A percentile compares a stretch with the other conserved stretches of the same genome.
These are phyloP conservation scores for Acrocephalus scirpaceus DNA, from an alignment of 2,797 vertebrate species.

Conservation along the genomic window DNA sequence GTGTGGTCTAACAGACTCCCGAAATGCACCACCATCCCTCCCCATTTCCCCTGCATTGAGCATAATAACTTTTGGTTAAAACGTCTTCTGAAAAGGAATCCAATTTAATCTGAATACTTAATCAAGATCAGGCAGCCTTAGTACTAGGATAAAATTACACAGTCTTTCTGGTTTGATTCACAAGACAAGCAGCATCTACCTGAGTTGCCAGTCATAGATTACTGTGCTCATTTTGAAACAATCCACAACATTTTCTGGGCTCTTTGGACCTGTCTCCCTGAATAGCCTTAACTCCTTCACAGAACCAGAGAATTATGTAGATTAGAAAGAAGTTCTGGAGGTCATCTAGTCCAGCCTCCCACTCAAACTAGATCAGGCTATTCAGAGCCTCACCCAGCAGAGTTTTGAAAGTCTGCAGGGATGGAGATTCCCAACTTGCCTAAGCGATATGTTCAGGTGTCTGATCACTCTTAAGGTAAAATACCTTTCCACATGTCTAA, in stretches of 20 bases:
- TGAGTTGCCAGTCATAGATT: not conserved
- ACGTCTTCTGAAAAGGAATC: not conserved
- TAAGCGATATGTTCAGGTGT: not conserved
- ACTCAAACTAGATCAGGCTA: not conserved
- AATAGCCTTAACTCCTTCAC: not conserved
- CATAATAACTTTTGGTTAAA: not conserved
- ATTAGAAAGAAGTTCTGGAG: not conserved
- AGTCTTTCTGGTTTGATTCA: not conserved
- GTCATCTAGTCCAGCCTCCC: not conserved
- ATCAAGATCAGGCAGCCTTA: not conserved
- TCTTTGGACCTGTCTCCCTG: not conserved
- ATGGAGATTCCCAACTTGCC: not conserved
- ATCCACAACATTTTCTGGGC: not conserved
- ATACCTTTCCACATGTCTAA: not conserved
- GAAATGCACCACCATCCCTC: accelerated
- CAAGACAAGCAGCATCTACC: not conserved
- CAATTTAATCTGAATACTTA: not conserved
- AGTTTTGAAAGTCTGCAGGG: constrained; percentile 41
- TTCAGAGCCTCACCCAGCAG: not conserved
- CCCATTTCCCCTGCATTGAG: not conserved
- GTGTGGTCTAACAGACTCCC: not conserved
- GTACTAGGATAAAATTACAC: not conserved
- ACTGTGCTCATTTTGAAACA: not conserved
- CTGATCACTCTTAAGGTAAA: not conserved
- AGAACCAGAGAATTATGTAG: not conserved